Conservation (phyloP, 2,888 invertebrate species). For the Nephrocerus scutellatus region DNA sequence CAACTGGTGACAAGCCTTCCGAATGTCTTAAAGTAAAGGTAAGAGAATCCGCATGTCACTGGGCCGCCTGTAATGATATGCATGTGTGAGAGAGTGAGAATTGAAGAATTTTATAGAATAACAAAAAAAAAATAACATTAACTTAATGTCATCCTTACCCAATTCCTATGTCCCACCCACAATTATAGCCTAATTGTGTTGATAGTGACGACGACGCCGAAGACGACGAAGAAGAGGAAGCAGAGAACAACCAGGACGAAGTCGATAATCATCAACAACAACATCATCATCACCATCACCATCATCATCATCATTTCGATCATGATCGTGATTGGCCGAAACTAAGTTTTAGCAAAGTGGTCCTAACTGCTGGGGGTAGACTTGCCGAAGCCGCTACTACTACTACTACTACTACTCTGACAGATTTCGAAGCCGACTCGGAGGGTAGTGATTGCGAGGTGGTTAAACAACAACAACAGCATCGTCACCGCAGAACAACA, state of each 20-base stretch:
- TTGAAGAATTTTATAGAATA: background rate
- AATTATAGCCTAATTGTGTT: slow-evolving; percentile 29
- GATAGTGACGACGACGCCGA: slow-evolving; percentile 41
- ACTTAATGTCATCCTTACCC: too few relatives aligned
- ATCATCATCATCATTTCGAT: slow-evolving; percentile 23
- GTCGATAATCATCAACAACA: background rate
- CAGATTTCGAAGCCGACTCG: slow-evolving; percentile 57
- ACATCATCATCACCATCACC: too few relatives aligned
- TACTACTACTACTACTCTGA: slow-evolving; percentile 32
- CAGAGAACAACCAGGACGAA: slow-evolving; percentile 20
- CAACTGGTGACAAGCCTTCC: slow-evolving; percentile 73
- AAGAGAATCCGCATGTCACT: too few relatives aligned
- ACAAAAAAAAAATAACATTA: slow-evolving; percentile 1
- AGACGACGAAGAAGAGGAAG: slow-evolving; percentile 27
- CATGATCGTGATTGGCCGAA: slow-evolving; percentile 32
- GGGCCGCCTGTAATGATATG: too few relatives aligned
- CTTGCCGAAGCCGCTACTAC: too few relatives aligned
- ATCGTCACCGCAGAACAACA: slow-evolving; percentile 16
- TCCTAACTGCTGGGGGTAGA: slow-evolving; percentile 21
- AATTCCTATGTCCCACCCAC: background rate
- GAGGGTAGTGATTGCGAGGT: slow-evolving; percentile 51
- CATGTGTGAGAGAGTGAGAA: too few relatives aligned
- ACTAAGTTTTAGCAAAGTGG: slow-evolving; percentile 25
- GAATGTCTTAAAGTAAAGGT: too few relatives aligned
- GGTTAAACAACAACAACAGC: slow-evolving; percentile 25